These are phyloP conservation scores for Ruditapes philippinarum DNA, from an alignment of 1,140 invertebrate species.

Conservation along the genomic window DNA sequence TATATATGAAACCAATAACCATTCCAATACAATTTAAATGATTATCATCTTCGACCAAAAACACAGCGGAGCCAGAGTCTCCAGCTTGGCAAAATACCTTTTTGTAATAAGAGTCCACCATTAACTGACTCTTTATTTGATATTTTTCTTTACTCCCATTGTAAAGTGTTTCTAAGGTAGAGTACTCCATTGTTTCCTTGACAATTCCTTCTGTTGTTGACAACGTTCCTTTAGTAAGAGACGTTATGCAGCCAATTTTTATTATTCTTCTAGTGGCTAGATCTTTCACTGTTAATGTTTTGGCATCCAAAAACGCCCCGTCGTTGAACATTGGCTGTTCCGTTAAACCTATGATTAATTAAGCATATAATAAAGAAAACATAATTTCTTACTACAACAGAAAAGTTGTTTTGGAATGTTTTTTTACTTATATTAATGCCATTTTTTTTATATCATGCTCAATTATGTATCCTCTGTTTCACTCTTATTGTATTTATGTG, in stretches of 20 bases:
- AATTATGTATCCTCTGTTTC: no score
- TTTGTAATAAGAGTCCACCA: neutral
- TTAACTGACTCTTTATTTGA: neutral
- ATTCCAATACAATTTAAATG: neutral
- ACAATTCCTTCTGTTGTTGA: neutral
- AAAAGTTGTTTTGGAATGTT: no score
- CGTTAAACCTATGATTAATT: no score
- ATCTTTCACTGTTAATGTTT: neutral
- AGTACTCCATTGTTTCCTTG: neutral
- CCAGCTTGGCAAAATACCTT: neutral
- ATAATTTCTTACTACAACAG: no score
- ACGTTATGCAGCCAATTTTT: neutral
- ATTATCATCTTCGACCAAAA: neutral
- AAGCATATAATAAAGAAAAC: no score
- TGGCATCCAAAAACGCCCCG: neutral
- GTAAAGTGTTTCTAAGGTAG: neutral
- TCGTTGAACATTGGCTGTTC: neutral
- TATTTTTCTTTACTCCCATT: neutral
- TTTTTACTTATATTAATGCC: no score
- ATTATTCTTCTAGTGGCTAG: neutral
- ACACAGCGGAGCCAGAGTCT: neutral
- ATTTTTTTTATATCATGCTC: no score
- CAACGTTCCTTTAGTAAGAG: neutral
- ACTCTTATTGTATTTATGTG: no score
- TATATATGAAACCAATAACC: neutral